Evolutionary conservation across 2,797 vertebrate genomes (phyloP).

Genomic region (Pristis pectinata): DNA sequence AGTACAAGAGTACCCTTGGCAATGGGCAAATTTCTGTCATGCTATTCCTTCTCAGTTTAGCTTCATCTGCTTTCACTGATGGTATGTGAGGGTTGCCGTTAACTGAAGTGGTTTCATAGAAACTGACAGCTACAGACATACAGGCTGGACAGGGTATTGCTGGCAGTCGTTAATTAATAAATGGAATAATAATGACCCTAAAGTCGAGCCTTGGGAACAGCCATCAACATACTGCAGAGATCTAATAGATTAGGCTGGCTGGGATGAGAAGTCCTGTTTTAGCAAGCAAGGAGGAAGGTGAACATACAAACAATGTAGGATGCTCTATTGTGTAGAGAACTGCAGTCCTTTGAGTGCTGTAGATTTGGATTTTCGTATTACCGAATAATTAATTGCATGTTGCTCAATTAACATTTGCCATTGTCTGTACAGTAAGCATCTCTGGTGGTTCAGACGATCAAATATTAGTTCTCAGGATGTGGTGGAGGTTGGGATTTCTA

Average conservation of each 20-base stretch:
- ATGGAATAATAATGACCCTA: not conserved
- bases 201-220: constrained; percentile 2
- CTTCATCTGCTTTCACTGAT: not conserved
- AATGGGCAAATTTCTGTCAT: not conserved
- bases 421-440: not conserved
- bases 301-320: not conserved
- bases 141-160: not conserved
- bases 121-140: not conserved
- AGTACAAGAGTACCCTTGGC: not conserved
- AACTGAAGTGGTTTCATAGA: constrained; percentile 6
- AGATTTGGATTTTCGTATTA: not conserved
- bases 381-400: not conserved
- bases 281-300: not conserved
- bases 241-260: not conserved
- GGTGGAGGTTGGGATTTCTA: not conserved
- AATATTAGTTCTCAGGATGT: not conserved
- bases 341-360: not conserved
- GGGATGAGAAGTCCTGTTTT: not conserved
- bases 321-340: not conserved
- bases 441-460: not conserved
- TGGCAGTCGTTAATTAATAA: constrained; percentile 8
- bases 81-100: not conserved
- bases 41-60: too few species aligned
- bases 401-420: not conserved
- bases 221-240: not conserved